Evolutionary conservation across 2,113 vertebrate genomes (phyloP), one percentile per base, ranked within the genome.

Genomic region (Saccopteryx leptura): DNA sequence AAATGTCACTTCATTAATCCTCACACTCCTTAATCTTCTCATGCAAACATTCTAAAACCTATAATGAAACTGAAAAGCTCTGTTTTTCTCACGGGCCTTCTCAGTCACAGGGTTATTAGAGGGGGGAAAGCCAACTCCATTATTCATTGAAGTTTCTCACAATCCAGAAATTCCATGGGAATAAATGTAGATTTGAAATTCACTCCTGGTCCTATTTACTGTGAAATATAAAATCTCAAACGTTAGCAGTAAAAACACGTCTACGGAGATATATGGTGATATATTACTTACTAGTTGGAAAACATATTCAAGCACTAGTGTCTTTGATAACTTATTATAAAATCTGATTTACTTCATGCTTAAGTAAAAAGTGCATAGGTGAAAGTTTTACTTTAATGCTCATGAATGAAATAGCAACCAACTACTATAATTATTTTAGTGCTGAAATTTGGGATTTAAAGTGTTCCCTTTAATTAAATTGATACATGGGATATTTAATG

Each of bases 1-100:
- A 74, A 95, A 96, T 33, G 14, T 28, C 58, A 72, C 46, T 87
- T 75, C 58, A 80, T 83, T 88, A 90, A 92, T 79, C 68, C 48
- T 79, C 60, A 82, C 33, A 69, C 28, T 56, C 10, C 31, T 28
- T 91, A 78, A 83, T 82, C 82, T 88, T 39, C 63, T 87, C 21
- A 26, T 24, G 63, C 33, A 63, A 66, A 89, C 28, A 66, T 66
- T n/a, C 7, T 78, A 78, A 91, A 91, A 60, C 10, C 58, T 86
- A 83, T 93, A 92, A 69, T 8, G 24, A 86, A 91, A 58, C 63
- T 14, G 13, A 82, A 92, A 61, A 60, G 15, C 52, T 91, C n/a
- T 75, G 23, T 39, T 68, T 46, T 52, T 76, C 31, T 78, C 60
- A 33, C 7, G 48, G 65, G 81, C 39, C 50, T 89, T 60, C 54